A percentile compares a stretch with the other conserved stretches of the same genome.
Evolutionary conservation across 2,888 invertebrate genomes (phyloP).

Genomic region (Spodoptera littoralis): DNA sequence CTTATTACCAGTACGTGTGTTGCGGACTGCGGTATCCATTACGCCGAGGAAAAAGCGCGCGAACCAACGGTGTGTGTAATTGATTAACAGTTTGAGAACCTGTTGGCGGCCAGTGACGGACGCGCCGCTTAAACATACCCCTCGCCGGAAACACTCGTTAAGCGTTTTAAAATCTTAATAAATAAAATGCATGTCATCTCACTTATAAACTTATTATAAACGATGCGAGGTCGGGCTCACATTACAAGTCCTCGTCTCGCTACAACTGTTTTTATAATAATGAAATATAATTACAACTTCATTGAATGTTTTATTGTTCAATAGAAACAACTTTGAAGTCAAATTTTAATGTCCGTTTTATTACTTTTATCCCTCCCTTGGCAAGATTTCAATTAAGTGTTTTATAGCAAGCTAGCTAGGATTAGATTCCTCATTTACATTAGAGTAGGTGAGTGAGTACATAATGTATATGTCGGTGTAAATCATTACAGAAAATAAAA

Average conservation of each 20-base stretch:
- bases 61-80: constrained; percentile 83
- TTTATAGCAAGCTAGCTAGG: constrained; percentile 58
- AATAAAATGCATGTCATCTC: constrained; percentile 65
- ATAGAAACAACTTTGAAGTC: constrained; percentile 60
- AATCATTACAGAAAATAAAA: constrained; percentile 59
- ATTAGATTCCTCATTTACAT: constrained; percentile 53
- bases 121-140: constrained; percentile 52
- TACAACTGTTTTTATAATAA: constrained; percentile 58
- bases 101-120: constrained; percentile 68
- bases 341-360: constrained; percentile 59
- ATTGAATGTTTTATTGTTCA: constrained; percentile 66
- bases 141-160: constrained; percentile 56
- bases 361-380: constrained; percentile 64
- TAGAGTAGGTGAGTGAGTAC: constrained; percentile 38
- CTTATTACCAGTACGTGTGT: constrained; percentile 76
- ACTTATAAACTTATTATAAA: constrained; percentile 50
- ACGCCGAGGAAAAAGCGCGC: constrained; percentile 82
- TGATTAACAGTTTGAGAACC: constrained; percentile 84
- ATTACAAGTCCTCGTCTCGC: constrained; percentile 48
- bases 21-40: constrained; percentile 79
- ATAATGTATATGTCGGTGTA: constrained; percentile 33
- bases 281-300: constrained; percentile 68
- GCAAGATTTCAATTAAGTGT: constrained; percentile 69
- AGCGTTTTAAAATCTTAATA: constrained; percentile 74
- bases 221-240: constrained; percentile 60